Base-by-base conservation (phyloP, 2,797 vertebrate genomes). In the Melanotaenia parkinsoni region DNA sequence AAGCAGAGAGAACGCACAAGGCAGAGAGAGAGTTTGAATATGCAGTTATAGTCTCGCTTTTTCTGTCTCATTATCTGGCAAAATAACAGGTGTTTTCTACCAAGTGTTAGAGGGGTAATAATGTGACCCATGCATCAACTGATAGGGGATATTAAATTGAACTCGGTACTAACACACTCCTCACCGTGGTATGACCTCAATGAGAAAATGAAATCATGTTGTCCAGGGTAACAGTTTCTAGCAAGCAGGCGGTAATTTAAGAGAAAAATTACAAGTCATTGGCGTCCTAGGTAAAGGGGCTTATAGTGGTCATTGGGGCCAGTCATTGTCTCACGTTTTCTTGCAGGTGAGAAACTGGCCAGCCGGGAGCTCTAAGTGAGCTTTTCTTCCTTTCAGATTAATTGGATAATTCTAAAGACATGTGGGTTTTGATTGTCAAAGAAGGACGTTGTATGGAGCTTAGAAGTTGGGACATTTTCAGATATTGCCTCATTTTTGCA, bases 141-240 rank as follows among this genome's bases (percentile, higher is more conserved):
- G 80, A 86, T 84, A 80, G 67, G 57, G 40, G 62, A 82, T 81
- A 84, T 87, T 86, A 74, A 86, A 90, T 77, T 77, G 76, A 89
- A 80, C 56, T 66, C 43, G 26, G 72, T 37, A 78, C 72, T 84
- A 87, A 86, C 86, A 16, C 22, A 78, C 67, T 56, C 62, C 76
- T 77, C 59, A 50, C 64, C 3, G 3, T 59, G 54, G 45, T 71
- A 32, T 74, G 80, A 88, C 89, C 88, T 91, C 77, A 72, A 83
- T 51, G 24, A 70, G 58, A 77, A 82, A 78, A 81, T 70, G 16
- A 74, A 87, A 87, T 79, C 59, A 58, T 73, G 74, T 45, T 28
- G 58, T 77, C 72, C 67, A 60, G 20, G 33, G 67, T 33, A 33
- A 70, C 61, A 56, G 30, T 67, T 83, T 59, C 24, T 62, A 28